Percentiles rank a stretch among this genome's conserved stretches.
phyloP scores from a whole-genome alignment of 2,888 invertebrate genomes.

The Escarpia spicata region DNA sequence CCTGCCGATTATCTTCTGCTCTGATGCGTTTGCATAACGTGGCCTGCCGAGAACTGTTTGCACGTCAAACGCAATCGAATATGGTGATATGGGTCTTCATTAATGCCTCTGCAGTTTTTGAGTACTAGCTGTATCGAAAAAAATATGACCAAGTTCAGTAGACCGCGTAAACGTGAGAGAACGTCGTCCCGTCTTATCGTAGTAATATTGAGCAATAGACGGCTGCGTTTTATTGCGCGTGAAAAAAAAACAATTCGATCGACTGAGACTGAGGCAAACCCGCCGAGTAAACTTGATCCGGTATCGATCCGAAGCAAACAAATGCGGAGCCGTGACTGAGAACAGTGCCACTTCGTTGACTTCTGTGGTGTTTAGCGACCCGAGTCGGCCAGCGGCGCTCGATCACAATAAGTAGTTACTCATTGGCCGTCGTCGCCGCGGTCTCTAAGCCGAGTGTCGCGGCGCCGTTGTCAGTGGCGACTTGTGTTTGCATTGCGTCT shows the following conservation, averaged over 20 bases:
- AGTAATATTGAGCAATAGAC: neutral
- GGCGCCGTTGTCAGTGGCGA: constrained; percentile 13
- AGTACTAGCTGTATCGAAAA: neutral
- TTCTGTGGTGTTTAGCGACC: neutral
- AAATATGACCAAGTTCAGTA: neutral
- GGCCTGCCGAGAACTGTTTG: neutral
- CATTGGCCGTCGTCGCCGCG: neutral
- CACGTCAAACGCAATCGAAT: neutral
- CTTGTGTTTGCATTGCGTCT: constrained; percentile 13
- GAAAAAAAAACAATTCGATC: neutral
- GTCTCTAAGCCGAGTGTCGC: constrained; percentile 10
- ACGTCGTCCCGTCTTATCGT: neutral
- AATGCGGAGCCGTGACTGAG: neutral
- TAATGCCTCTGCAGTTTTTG: neutral
- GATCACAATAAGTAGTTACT: neutral
- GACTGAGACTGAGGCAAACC: neutral
- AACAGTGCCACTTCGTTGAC: neutral
- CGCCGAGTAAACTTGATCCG: neutral
- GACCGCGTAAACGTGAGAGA: neutral
- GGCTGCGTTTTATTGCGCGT: neutral
- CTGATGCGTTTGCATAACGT: neutral
- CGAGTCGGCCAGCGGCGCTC: neutral
- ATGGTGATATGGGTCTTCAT: neutral
- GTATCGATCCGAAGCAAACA: neutral
- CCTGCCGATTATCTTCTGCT: neutral